Evolutionary conservation across 2,797 vertebrate genomes (phyloP).

Genomic region (Threskiornis aethiopicus): DNA sequence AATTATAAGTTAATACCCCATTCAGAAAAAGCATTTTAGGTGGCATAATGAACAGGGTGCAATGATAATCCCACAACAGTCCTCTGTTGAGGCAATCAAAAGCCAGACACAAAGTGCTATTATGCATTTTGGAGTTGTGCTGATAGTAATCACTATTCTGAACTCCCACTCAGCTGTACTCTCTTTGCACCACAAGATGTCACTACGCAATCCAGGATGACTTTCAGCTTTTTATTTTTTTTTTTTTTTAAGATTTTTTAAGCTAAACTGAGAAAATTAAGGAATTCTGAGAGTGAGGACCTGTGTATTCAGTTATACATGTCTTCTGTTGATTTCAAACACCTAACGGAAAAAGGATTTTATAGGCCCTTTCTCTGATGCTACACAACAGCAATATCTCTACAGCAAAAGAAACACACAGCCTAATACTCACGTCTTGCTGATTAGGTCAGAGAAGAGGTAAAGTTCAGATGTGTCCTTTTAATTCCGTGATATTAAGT

Average conservation of each 20-base stretch:
- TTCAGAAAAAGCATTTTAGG: conserved; percentile 56
- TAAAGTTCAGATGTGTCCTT: background rate
- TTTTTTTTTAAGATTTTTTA: background rate
- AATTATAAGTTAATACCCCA: conserved; percentile 62
- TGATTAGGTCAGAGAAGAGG: background rate
- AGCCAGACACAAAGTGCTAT: conserved; percentile 21
- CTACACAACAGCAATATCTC: background rate
- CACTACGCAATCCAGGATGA: conserved; percentile 74
- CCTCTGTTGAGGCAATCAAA: conserved; percentile 45
- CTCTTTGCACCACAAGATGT: conserved; percentile 77
- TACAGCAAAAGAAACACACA: background rate
- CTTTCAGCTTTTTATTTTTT: background rate
- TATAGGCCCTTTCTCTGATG: background rate
- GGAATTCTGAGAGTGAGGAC: background rate
- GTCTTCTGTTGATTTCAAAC: background rate
- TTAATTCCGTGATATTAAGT: background rate
- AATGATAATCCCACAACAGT: conserved; percentile 12
- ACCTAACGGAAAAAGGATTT: background rate
- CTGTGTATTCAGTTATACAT: background rate
- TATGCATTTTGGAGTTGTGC: background rate
- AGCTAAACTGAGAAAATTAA: background rate
- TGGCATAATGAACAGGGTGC: conserved; percentile 41
- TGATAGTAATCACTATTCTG: background rate
- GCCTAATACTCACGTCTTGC: background rate
- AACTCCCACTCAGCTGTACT: conserved; percentile 5